These are phyloP conservation scores for Tachina lurida DNA, from an alignment of 2,888 invertebrate species.

Conservation along the genomic window DNA sequence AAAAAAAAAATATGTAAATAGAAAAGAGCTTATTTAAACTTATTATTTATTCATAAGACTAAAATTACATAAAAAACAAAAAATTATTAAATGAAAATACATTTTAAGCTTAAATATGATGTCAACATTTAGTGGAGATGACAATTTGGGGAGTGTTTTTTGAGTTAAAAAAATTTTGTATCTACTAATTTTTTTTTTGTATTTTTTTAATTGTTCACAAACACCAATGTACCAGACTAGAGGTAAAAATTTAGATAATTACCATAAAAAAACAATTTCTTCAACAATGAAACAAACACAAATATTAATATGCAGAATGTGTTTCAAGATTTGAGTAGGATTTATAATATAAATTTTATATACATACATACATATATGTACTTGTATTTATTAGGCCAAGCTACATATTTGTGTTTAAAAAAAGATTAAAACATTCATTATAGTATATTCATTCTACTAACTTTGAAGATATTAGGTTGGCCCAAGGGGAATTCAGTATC, in stretches of 20 bases:
- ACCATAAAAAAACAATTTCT: conserved; percentile 23
- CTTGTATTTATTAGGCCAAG: too few relatives aligned
- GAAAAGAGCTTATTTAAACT: conserved; percentile 32
- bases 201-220: neutral
- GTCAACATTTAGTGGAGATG: conserved; percentile 39
- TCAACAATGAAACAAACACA: conserved; percentile 1
- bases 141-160: conserved; percentile 41
- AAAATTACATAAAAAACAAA: conserved; percentile 17
- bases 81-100: conserved; percentile 25
- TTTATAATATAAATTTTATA: neutral
- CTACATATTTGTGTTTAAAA: too few relatives aligned
- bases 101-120: conserved; percentile 49
- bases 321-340: neutral
- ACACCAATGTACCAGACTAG: neutral
- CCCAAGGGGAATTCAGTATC: too few relatives aligned
- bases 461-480: too few relatives aligned
- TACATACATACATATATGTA: too few relatives aligned
- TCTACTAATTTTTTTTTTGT: neutral
- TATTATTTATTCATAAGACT: conserved; percentile 27
- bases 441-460: too few relatives aligned
- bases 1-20: neutral
- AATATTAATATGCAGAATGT: conserved; percentile 21
- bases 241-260: conserved; percentile 23
- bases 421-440: too few relatives aligned
- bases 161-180: neutral